A percentile compares a stretch with the other conserved stretches of the same genome.
Evolutionary conservation across 2,888 invertebrate genomes (phyloP).

Genomic region (Mythimna lalbum): DNA sequence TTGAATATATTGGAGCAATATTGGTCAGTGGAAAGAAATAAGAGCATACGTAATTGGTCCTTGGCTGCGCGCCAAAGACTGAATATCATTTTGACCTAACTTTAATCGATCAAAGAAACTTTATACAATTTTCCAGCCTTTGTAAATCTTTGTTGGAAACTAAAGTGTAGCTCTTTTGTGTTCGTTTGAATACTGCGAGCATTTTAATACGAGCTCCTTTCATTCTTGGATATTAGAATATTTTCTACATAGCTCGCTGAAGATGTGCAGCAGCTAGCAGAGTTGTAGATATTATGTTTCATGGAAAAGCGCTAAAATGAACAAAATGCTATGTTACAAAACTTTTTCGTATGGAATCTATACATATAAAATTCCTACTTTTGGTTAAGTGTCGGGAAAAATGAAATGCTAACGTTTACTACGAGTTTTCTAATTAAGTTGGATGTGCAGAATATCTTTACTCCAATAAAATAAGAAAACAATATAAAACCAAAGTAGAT

Average conservation of each 20-base stretch:
- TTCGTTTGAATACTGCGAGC: constrained; percentile 4
- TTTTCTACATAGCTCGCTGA: background rate
- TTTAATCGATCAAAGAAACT: constrained; percentile 15
- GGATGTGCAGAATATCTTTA: background rate
- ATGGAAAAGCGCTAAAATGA: constrained; percentile 1
- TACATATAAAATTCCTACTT: background rate
- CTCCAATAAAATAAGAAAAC: background rate
- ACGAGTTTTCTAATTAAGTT: too few relatives aligned
- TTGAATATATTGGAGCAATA: constrained; percentile 21
- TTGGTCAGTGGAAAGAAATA: constrained; percentile 9
- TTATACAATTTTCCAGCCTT: constrained; percentile 2
- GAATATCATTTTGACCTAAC: constrained; percentile 10
- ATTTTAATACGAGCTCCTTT: constrained; percentile 11
- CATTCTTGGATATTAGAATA: constrained; percentile 16
- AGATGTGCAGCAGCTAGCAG: background rate
- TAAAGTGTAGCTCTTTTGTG: background rate
- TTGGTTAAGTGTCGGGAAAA: background rate
- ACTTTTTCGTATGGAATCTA: background rate
- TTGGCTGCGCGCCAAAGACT: constrained; percentile 28
- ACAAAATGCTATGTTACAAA: background rate
- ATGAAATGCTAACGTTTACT: background rate
- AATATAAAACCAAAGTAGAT: constrained; percentile 18
- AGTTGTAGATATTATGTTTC: background rate
- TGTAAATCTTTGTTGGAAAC: constrained; percentile 6
- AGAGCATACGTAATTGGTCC: background rate